Percentiles rank a stretch among this genome's conserved stretches.
phyloP scores from a whole-genome alignment of 2,888 invertebrate genomes.

The Euproctis similis region DNA sequence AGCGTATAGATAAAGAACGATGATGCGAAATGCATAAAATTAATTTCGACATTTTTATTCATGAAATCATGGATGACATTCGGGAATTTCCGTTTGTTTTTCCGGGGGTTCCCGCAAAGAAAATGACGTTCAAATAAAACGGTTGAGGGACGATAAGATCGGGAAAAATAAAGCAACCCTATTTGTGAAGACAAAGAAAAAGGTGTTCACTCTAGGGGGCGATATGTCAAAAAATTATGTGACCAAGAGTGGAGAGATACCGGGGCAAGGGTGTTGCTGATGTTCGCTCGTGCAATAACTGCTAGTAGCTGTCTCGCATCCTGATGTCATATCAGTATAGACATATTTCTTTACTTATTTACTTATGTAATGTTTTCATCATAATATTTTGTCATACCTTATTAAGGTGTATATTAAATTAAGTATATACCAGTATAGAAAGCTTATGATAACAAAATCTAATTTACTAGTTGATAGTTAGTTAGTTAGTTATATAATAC shows the following conservation, averaged over 20 bases:
- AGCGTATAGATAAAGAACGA: no score
- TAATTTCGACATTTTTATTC: no score
- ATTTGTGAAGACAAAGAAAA: slow-evolving; percentile 47
- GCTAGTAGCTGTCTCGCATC: slow-evolving; percentile 13
- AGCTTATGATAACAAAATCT: no score
- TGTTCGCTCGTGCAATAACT: slow-evolving; percentile 15
- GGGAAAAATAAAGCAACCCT: slow-evolving; percentile 43
- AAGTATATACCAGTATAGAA: no score
- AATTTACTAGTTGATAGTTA: no score
- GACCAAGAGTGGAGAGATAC: slow-evolving; percentile 26
- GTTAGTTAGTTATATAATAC: no score
- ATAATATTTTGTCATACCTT: no score
- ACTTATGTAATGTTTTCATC: background rate
- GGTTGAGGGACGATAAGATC: slow-evolving; percentile 12
- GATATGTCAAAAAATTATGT: slow-evolving; percentile 58
- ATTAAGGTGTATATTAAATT: no score
- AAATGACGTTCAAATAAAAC: slow-evolving; percentile 5
- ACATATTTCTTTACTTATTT: slow-evolving; percentile 1
- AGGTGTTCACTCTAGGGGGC: slow-evolving; percentile 44
- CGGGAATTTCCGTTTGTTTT: no score
- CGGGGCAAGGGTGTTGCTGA: slow-evolving; percentile 7
- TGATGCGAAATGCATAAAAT: no score
- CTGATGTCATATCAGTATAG: slow-evolving; percentile 5
- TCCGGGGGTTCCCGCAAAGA: no score
- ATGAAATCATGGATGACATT: no score